Percentiles rank a stretch among this genome's conserved stretches.
Conservation (phyloP, 2,888 invertebrate genomes). For the Coenonympha glycerion region DNA sequence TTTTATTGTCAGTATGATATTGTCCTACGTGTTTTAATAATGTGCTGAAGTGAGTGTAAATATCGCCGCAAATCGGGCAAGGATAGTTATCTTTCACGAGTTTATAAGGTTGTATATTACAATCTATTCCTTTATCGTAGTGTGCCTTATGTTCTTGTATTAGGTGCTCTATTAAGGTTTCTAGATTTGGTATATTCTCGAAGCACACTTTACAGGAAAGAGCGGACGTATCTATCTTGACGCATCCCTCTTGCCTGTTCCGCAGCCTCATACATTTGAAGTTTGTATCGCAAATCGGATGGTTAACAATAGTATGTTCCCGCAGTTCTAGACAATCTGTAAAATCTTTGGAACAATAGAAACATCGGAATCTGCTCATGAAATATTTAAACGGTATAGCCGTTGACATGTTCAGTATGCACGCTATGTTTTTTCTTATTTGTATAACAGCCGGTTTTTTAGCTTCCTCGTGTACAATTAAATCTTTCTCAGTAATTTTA, state of each 20-base stretch:
- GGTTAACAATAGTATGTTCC: conserved; percentile 47
- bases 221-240: conserved; percentile 52
- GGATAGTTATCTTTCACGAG: conserved; percentile 45
- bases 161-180: conserved; percentile 43
- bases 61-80: conserved; percentile 48
- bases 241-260: conserved; percentile 46
- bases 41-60: conserved; percentile 48
- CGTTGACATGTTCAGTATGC: conserved; percentile 55
- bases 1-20: conserved; percentile 47
- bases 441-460: conserved; percentile 41
- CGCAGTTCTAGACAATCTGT: conserved; percentile 46
- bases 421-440: conserved; percentile 47
- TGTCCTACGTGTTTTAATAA: conserved; percentile 50
- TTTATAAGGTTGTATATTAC: conserved; percentile 44
- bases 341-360: conserved; percentile 58
- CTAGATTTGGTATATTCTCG: conserved; percentile 37
- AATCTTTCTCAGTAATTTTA: conserved; percentile 24
- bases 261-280: conserved; percentile 48
- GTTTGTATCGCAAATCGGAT: conserved; percentile 51
- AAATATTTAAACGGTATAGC: conserved; percentile 60
- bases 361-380: conserved; percentile 55
- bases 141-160: conserved; percentile 40
- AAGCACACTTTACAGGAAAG: conserved; percentile 52
- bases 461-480: conserved; percentile 28
- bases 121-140: conserved; percentile 41